Evolutionary conservation across 2,888 invertebrate species (phyloP).

Genomic region (Philereme vetulata): DNA sequence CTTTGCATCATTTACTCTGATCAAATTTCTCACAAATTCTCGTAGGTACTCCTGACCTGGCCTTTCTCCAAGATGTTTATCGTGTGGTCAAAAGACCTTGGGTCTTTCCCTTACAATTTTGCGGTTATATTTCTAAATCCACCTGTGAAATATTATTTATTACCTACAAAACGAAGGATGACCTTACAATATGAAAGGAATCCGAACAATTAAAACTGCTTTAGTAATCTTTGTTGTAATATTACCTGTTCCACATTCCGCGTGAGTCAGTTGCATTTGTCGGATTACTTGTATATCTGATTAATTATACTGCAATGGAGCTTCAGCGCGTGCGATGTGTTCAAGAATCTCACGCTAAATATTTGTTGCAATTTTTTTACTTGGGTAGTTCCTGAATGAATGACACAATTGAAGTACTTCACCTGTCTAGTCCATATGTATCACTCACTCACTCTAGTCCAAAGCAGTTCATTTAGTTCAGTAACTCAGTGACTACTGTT

Average conservation of each 20-base stretch:
- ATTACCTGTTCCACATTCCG: conserved; percentile 45
- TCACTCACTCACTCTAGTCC: no score
- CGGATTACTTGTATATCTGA: conserved; percentile 17
- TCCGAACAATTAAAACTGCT: conserved; percentile 15
- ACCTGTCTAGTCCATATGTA: no score
- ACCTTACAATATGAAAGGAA: conserved; percentile 28
- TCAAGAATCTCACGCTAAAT: conserved; percentile 13
- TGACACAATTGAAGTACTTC: no score
- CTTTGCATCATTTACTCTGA: no score
- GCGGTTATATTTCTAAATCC: not conserved
- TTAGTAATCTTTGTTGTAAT: conserved; percentile 33
- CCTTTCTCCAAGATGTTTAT: no score
- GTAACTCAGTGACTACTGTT: no score
- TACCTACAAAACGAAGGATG: conserved; percentile 6
- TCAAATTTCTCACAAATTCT: no score
- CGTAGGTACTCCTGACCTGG: no score
- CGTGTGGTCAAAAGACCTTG: no score
- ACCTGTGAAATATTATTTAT: not conserved
- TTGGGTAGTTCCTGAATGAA: no score
- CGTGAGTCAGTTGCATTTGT: conserved; percentile 39
- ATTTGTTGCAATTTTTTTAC: not conserved
- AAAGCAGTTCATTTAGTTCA: no score
- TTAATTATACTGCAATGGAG: conserved; percentile 21
- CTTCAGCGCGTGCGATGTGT: conserved; percentile 18
- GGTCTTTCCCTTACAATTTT: no score